Conservation (phyloP, 2,888 invertebrate genomes). For the Malacosoma neustria region DNA sequence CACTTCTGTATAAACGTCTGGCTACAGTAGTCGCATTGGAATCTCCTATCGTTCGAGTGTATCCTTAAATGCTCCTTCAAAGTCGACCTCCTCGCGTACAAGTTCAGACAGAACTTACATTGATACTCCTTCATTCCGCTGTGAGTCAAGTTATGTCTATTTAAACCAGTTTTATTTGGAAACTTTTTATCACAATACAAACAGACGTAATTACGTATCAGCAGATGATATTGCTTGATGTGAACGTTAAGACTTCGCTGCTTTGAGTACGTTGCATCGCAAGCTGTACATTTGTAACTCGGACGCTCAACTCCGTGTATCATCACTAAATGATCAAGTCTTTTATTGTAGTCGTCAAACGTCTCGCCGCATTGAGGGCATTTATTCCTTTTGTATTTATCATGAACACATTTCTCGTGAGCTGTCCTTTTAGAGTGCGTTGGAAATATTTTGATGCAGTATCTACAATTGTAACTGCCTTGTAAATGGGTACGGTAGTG, state of each 20-base stretch:
- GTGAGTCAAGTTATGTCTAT: conserved; percentile 47
- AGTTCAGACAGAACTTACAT: conserved; percentile 39
- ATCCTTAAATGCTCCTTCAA: conserved; percentile 40
- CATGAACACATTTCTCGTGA: conserved; percentile 38
- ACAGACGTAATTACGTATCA: conserved; percentile 19
- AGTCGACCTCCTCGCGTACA: conserved; percentile 31
- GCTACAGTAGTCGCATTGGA: conserved; percentile 20
- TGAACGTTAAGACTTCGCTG: conserved; percentile 18
- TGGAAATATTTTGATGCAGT: conserved; percentile 39
- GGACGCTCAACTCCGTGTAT: conserved; percentile 27
- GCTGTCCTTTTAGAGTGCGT: conserved; percentile 26
- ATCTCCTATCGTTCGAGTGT: conserved; percentile 26
- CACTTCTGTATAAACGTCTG: conserved; percentile 25
- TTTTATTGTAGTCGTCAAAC: conserved; percentile 25
- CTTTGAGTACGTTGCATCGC: conserved; percentile 23
- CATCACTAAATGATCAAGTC: conserved; percentile 28
- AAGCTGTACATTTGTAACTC: conserved; percentile 29
- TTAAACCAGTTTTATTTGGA: conserved; percentile 25
- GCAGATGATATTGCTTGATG: conserved; percentile 21
- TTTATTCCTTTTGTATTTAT: conserved; percentile 7
- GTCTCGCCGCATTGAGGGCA: conserved; percentile 11
- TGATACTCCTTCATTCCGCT: conserved; percentile 46
- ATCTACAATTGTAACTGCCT: conserved; percentile 23
- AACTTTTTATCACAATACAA: conserved; percentile 20
- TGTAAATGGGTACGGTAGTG: conserved; percentile 15